Conservation (phyloP, 2,113 vertebrate genomes). For the Monopterus albus region DNA sequence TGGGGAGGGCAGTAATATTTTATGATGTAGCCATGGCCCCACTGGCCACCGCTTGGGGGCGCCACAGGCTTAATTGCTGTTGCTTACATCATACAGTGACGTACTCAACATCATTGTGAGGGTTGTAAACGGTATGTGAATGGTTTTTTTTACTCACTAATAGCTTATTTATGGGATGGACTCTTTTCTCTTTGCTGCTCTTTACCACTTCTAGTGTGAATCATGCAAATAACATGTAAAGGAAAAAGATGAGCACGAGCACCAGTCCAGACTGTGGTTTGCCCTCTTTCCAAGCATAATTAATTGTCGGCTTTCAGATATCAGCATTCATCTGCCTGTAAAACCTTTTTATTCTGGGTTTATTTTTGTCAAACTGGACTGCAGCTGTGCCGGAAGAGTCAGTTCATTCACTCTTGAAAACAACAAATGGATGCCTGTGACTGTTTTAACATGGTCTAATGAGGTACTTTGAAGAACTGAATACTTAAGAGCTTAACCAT, state of each 20-base stretch:
- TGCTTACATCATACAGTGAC: neutral
- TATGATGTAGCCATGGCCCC: too few species aligned
- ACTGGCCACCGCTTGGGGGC: too few species aligned
- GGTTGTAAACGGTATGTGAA: neutral
- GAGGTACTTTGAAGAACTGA: too few species aligned
- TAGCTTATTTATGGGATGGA: neutral
- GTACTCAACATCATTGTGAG: neutral
- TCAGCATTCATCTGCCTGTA: neutral
- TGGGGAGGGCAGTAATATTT: too few species aligned
- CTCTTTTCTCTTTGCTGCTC: neutral
- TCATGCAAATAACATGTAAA: neutral
- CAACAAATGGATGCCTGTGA: too few species aligned
- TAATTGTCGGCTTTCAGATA: neutral
- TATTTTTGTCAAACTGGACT: conserved; percentile 3
- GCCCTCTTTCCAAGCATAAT: neutral
- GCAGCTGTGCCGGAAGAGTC: neutral
- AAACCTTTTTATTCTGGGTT: neutral
- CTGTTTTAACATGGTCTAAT: too few species aligned
- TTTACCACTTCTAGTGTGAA: neutral
- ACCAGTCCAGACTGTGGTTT: neutral
- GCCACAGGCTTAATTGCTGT: too few species aligned
- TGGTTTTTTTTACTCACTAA: neutral
- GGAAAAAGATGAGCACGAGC: neutral
- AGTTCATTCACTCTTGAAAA: too few species aligned
- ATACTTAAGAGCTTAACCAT: too few species aligned